Evolutionary conservation across 1,140 invertebrate species (phyloP), one percentile per base, ranked within the genome.

Genomic region (Zaprionus taronus): DNA sequence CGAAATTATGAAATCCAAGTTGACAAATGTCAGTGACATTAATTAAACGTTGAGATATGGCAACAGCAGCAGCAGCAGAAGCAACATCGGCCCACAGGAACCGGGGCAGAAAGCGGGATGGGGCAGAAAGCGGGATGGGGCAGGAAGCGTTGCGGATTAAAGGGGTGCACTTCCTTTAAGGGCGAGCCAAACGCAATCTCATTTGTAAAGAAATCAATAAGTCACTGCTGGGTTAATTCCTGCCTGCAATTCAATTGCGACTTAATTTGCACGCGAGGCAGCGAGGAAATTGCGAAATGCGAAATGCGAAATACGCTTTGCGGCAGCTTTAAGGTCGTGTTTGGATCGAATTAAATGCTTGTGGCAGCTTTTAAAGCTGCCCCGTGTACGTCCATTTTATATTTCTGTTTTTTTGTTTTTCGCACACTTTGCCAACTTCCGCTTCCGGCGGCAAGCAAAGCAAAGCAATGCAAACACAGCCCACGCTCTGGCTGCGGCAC

Each of bases 11-110:
- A 85, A 85, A 84, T 65, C 77, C 74, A 70, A 81, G 22, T 81
- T 81, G 78, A 85, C 74, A 85, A 85, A 85, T 85, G 81, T 79
- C 82, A 81, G 38, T 81, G 82, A 76, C 78, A 85, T 85, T 85
- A 85, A 85, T 85, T 85, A 81, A 85, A 81, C 62, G 70, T 65
- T 66, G 71, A 79, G 79, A 72, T 69, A 79, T 63, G 64, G 64
- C 73, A 77, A 55, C 67, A 71, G 55, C 68, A 65, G 67, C 22
- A 28, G 62, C 9, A 26, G 12, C 22, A 28, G 62, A 2, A 26
- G 12, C 49, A 12, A 38, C 41, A 31, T 9, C 49, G 12, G 14
- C n/a, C 41, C 44, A n/a, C 31, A n/a, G 24, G 4, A 14, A 20
- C 17, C 22, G n/a, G 11, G 4, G 34, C 31, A 34, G 26, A 55